These are phyloP conservation scores for Pristionchus mayeri DNA, from an alignment of 2,888 invertebrate species.

Conservation along the genomic window DNA sequence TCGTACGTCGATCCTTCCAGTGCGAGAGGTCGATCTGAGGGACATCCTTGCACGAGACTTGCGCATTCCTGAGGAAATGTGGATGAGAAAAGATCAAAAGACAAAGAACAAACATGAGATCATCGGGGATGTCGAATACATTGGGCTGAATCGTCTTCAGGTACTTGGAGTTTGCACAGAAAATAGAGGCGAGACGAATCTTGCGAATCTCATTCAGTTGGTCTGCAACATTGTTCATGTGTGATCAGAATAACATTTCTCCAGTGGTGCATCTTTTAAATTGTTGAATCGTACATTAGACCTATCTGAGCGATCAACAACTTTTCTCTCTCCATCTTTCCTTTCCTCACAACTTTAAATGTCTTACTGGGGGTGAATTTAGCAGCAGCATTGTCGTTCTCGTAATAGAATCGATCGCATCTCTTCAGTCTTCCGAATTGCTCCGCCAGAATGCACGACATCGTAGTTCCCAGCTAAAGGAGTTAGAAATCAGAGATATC, in stretches of 20 bases:
- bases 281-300: too few relatives aligned
- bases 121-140: conserved; percentile 87
- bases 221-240: conserved; percentile 62
- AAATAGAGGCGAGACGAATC: conserved; percentile 86
- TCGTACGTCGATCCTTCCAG: conserved; percentile 74
- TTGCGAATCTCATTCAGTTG: conserved; percentile 91
- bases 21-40: conserved; percentile 70
- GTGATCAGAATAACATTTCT: neutral
- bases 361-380: conserved; percentile 77
- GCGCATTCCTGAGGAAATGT: conserved; percentile 69
- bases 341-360: neutral
- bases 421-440: conserved; percentile 82
- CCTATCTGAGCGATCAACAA: too few relatives aligned
- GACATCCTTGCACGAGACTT: conserved; percentile 73
- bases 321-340: neutral
- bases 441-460: conserved; percentile 94
- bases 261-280: too few relatives aligned
- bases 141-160: conserved; percentile 89
- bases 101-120: conserved; percentile 64
- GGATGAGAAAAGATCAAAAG: neutral
- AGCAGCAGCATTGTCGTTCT: conserved; percentile 75
- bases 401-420: conserved; percentile 96
- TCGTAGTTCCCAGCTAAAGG: conserved; percentile 87
- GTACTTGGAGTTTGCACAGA: conserved; percentile 91
- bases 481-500: neutral